Base-by-base conservation (phyloP, 2,888 invertebrate species). In the Hirtodrosophila alboralis region DNA sequence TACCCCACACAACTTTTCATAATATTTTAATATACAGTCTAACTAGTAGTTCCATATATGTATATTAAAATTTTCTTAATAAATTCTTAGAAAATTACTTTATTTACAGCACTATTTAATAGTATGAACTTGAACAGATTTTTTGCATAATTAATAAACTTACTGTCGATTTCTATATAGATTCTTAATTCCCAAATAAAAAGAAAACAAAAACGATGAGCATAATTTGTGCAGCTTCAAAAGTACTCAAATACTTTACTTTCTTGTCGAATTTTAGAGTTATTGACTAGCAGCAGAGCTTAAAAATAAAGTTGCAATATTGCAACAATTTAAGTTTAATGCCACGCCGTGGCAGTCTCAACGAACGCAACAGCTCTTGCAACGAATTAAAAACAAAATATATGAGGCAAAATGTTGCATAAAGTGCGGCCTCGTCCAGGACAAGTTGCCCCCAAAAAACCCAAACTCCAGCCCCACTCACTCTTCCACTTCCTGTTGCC, bases 301-400 rank as follows among this genome's bases (percentile, higher is more conserved):
- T 16, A 23, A 18, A 45, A 30, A 49, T 53, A 28, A 58, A 58
- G 30, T 43, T 41, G 52, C 48, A 60, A 26, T 45, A 33, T 52
- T 66, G 70, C 57, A 72, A 61, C 67, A 61, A 47, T 66, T 61
- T 66, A 31, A 41, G 49, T 61, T 70, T 36, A 70, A 70, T 66
- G 72, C 51, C 53, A 57, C 28, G 41, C 41, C 30, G 57, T 10
- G 10, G 41, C 36, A 30, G 34, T 36, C 40, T 36, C 30, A 49
- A 54, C 58, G 51, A 38, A 49, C 23, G 72, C 52, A 71, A 45
- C 69, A 49, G 66, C 56, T 60, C n/a, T 65, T 56, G 38, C 59
- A 48, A 52, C 45, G 60, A 61, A 71, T 69, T 71, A 66, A 72
- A 61, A 66, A 41, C 52, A 36, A 53, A 60, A 56, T 72, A 60